phyloP scores from a whole-genome alignment of 1,140 invertebrate genomes.

The Bombus superbus region DNA sequence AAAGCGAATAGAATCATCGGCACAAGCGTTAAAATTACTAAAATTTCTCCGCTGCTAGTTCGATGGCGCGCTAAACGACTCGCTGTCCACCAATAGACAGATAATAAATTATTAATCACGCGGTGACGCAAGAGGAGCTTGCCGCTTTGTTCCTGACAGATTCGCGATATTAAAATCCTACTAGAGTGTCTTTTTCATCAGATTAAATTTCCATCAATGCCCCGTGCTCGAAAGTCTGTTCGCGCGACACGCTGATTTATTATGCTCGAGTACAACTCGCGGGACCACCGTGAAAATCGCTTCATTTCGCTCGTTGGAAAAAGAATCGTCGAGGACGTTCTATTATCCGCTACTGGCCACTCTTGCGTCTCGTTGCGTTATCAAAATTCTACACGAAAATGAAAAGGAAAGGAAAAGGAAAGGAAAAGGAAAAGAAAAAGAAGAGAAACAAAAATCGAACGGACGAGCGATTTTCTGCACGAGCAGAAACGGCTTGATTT shows the following conservation, averaged over 20 bases:
- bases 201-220: slow-evolving; percentile 70
- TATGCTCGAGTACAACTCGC: slow-evolving; percentile 50
- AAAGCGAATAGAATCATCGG: not conserved
- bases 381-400: not conserved
- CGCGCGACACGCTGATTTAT: slow-evolving; percentile 57
- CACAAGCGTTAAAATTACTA: not conserved
- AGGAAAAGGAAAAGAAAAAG: too few species aligned
- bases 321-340: slow-evolving; percentile 1
- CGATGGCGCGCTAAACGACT: slow-evolving; percentile 36
- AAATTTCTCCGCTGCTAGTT: slow-evolving; percentile 22
- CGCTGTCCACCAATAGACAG: slow-evolving; percentile 41
- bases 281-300: slow-evolving; percentile 17
- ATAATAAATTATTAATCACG: slow-evolving; percentile 69
- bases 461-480: too few species aligned
- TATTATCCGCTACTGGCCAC: not conserved
- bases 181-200: slow-evolving; percentile 66
- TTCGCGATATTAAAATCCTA: slow-evolving; percentile 66
- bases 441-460: too few species aligned
- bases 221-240: slow-evolving; percentile 47
- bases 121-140: slow-evolving; percentile 41
- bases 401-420: too few species aligned
- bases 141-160: slow-evolving; percentile 64
- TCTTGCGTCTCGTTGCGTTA: not conserved
- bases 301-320: slow-evolving; percentile 25
- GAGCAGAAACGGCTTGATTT: too few species aligned